Base-by-base conservation (phyloP, 1,140 invertebrate genomes). In the Euwallacea similis region DNA sequence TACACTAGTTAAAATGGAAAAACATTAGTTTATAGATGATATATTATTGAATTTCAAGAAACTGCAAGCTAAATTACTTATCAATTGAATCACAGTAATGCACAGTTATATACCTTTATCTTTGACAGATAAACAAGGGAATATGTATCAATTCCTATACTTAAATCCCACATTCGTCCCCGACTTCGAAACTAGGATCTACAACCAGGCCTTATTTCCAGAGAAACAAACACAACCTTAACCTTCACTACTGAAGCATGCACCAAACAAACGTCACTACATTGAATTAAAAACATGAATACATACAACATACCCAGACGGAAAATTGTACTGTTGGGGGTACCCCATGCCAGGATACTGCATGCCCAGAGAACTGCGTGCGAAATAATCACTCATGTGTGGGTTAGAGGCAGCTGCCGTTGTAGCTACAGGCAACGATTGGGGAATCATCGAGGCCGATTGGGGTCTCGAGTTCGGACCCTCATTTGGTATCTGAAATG, bases 321-420 rank as follows among this genome's bases (percentile, higher is more conserved):
- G 75, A 65, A 76, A 76, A 72, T 69, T 75, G 62, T 76, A 78
- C 66, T 78, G 77, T 42, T 74, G 75, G 9, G 76, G 74, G 72
- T 79, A 78, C 11, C 75, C 76, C 11, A 71, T 61, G 43, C 73
- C 74, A 43, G 63, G 55, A 55, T 76, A 78, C 42, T 75, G 71
- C 69, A 78, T 75, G 42, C 69, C 72, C 46, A 70, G 63, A 50
- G 76, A 65, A 33, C 75, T 73, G 42, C 76, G 72, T 16, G 71
- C 74, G 68, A 78, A 79, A 46, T 78, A 79, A 62, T 79, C 76
- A 61, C 53, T 75, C 67, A 77, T 65, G 63, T 69, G 46, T 60
- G 70, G 15, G 66, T 68, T 60, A 61, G 65, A 43, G 54, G 74
- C 56, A 33, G 69, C 67, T 42, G 69, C 68, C 43, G 72, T 33